phyloP scores from a whole-genome alignment of 2,888 invertebrate genomes.

The Cephus pygmeus region DNA sequence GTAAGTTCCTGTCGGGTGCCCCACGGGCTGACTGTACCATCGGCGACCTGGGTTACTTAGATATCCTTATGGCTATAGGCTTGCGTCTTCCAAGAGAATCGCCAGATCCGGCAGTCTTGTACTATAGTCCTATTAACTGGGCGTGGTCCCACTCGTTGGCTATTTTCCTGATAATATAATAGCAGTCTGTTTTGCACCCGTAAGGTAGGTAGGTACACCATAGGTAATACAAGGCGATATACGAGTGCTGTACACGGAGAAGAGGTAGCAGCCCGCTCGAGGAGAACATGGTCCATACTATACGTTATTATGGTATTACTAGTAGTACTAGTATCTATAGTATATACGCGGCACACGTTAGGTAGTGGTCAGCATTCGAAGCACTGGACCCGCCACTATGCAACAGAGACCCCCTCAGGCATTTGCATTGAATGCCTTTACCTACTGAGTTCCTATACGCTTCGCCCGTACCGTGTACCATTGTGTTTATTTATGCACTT shows the following conservation, averaged over 20 bases:
- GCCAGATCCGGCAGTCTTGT: background rate
- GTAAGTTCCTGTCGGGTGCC: background rate
- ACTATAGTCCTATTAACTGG: conserved; percentile 21
- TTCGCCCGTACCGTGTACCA: conserved; percentile 58
- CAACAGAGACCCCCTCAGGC: conserved; percentile 34
- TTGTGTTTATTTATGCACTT: conserved; percentile 65
- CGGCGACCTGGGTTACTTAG: background rate
- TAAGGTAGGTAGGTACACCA: conserved; percentile 29
- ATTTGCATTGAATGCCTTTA: conserved; percentile 65
- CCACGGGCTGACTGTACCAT: background rate
- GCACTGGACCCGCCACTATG: conserved; percentile 19
- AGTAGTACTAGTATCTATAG: background rate
- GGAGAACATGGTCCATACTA: background rate
- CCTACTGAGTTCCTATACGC: conserved; percentile 39
- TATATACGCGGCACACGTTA: background rate
- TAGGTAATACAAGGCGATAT: conserved; percentile 5
- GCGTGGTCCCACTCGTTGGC: conserved; percentile 31
- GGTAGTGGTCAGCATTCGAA: background rate
- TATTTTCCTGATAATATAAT: conserved; percentile 42
- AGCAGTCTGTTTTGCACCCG: conserved; percentile 33
- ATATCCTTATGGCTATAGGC: background rate
- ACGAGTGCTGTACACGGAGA: background rate
- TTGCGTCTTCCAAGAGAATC: background rate
- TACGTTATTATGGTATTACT: background rate
- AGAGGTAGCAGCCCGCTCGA: background rate